Base-by-base conservation (phyloP, 2,113 vertebrate genomes). In the Plestiodon gilberti region DNA sequence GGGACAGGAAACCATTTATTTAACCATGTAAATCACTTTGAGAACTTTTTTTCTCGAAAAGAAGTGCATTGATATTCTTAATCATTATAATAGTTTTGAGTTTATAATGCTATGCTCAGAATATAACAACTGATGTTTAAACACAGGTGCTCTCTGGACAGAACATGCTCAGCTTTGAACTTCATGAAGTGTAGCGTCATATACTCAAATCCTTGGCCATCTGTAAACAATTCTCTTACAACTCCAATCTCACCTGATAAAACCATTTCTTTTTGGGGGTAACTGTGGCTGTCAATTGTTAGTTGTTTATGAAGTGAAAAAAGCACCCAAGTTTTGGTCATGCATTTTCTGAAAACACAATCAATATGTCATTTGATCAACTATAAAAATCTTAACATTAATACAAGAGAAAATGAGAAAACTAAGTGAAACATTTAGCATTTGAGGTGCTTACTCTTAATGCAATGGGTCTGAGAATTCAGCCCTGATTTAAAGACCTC, bases 401-500 rank as follows among this genome's bases (percentile, higher is more conserved):
- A 20, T 20, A 83, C 28, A 69, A 30, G 38, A 35, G 81, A 86
- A 52, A 1, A 2, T 67, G 59, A 28, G 40, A 15, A 48, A 55
- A 69, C 40, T 73, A 18, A 78, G 86, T 84, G 85, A 69, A 7
- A 15, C 23, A 10, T 22, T 20, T 52, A 59, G 81, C 81, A 88
- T 6, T 28, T 75, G 85, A 25, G 25, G 30, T 13, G 87, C 57
- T 15, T 22, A 67, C 13, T 85, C 65, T 89, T 67, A 93, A 43
- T 33, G 28, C 20, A 92, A 69, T 30, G 91, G n/a, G 84, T 64
- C 43, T 81, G 85, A 90, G 69, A 85, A 84, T 13, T 84, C 70
- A 88, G 69, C 35, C 78, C 25, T 64, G 81, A 80, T 93, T 91
- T 88, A n/a, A 91, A 93, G 93, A 87, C 40, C 89, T 84, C 80